A percentile compares a stretch with the other conserved stretches of the same genome.
phyloP scores from a whole-genome alignment of 2,888 invertebrate species.

The Plebejus melissa region DNA sequence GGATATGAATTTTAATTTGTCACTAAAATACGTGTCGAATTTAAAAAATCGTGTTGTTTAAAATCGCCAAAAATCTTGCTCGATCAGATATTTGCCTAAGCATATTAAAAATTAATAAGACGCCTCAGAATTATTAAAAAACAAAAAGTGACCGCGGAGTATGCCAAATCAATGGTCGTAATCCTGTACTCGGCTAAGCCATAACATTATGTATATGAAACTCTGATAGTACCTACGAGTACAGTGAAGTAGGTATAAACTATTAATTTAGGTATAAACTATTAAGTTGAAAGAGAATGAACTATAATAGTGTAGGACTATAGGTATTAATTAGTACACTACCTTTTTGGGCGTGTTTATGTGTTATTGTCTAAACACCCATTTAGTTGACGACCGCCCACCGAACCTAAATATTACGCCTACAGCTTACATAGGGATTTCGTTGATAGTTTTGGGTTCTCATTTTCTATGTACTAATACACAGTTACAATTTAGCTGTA shows the following conservation, averaged over 20 bases:
- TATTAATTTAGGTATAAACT: background rate
- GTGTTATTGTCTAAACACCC: conserved; percentile 23
- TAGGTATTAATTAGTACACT: conserved; percentile 12
- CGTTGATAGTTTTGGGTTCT: background rate
- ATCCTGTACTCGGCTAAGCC: too few relatives aligned
- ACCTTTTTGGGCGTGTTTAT: conserved; percentile 19
- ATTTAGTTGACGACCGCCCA: conserved; percentile 19
- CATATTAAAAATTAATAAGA: too few relatives aligned
- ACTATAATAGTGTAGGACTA: background rate
- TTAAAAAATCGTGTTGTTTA: too few relatives aligned
- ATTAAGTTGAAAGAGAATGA: background rate
- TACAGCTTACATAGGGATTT: conserved; percentile 52
- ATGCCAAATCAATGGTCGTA: too few relatives aligned
- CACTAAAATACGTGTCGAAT: too few relatives aligned
- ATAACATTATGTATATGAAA: too few relatives aligned
- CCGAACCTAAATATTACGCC: conserved; percentile 13
- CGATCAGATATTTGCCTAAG: too few relatives aligned
- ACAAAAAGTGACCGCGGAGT: too few relatives aligned
- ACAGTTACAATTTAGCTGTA: background rate
- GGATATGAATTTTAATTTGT: too few relatives aligned
- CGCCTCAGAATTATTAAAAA: too few relatives aligned
- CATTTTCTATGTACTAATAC: background rate
- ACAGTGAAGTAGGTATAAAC: background rate
- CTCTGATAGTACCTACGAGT: too few relatives aligned
- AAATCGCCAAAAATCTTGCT: too few relatives aligned